Base-by-base conservation (phyloP, 2,113 vertebrate species). In the Ascaphus truei region DNA sequence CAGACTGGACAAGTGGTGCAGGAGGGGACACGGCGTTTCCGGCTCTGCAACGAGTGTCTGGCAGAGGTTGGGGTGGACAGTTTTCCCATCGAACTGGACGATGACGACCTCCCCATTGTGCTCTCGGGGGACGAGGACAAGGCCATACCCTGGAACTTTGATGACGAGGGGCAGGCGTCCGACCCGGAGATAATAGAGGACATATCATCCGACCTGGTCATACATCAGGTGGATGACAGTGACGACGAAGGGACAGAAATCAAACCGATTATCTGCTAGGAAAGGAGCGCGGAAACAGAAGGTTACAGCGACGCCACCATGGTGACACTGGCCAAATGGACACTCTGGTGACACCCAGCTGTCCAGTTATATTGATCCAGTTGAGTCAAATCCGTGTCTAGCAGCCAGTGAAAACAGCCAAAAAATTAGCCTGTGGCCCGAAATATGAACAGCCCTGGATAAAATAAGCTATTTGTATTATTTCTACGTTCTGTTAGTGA, bases 211-310 rank as follows among this genome's bases (percentile, higher is more conserved):
- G 95, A 96, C 71, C 82, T 98, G 79, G 94, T 98, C 69, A 98
- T 98, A 76, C 95, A 98, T 68, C 94, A 98, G 37, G 96, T 98
- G 25, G 95, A 97, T 0, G 93, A 97, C 72, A 98, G 95, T 5
- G 96, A 98, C 2, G 96, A 96, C 22, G 94, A 95, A 77, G 77
- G 87, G 68, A 92, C 89, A 82, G 91, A 94, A 57, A 77, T 85
- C 16, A 85, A 86, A 10, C 83, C 87, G 3, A 87, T 82, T 3
- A 74, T 86, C 75, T 86, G 87, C 80, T 90, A 90, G 87, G 72
- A 29, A 43, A 73, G 50, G 18, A 0, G 7, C 15, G 16, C n/a
- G n/a, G n/a, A n/a, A n/a, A n/a, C n/a, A n/a, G n/a, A n/a, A n/a
- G n/a, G n/a, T n/a, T n/a, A n/a, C n/a, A n/a, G n/a, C n/a, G n/a